These are phyloP conservation scores for Lateolabrax maculatus DNA, from an alignment of 2,797 vertebrate species.

Conservation along the genomic window DNA sequence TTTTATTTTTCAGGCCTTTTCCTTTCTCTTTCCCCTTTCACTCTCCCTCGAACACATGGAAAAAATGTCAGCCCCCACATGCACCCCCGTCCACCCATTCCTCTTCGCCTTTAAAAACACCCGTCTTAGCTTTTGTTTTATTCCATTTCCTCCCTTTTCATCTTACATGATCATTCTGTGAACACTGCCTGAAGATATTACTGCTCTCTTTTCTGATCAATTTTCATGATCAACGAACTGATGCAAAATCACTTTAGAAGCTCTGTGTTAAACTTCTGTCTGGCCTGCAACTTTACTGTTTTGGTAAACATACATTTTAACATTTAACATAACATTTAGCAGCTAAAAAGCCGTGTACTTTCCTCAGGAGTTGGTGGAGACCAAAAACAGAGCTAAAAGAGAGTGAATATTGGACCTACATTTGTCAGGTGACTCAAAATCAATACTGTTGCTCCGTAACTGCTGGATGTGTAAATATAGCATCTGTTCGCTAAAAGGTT, in stretches of 20 bases:
- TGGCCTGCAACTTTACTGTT: background rate
- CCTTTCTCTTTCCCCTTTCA: background rate
- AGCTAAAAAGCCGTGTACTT: no score
- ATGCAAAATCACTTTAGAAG: background rate
- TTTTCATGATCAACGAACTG: background rate
- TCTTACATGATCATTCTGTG: background rate
- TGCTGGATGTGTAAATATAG: background rate
- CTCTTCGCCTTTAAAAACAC: conserved; percentile 5
- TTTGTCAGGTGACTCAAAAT: no score
- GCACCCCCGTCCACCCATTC: background rate
- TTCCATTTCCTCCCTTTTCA: background rate
- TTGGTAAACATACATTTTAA: no score
- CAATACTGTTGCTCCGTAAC: background rate
- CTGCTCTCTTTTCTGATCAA: background rate
- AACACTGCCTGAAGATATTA: background rate
- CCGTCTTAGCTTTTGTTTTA: background rate
- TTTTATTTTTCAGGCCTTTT: background rate
- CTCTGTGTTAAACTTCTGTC: no score
- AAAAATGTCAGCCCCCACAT: background rate
- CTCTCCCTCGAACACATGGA: background rate
- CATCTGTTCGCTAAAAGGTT: no score
- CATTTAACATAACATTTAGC: no score
- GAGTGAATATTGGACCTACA: no score
- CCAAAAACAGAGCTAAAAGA: no score
- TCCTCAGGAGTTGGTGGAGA: no score